phyloP scores from a whole-genome alignment of 2,888 invertebrate species.

The Noctua fimbriata region DNA sequence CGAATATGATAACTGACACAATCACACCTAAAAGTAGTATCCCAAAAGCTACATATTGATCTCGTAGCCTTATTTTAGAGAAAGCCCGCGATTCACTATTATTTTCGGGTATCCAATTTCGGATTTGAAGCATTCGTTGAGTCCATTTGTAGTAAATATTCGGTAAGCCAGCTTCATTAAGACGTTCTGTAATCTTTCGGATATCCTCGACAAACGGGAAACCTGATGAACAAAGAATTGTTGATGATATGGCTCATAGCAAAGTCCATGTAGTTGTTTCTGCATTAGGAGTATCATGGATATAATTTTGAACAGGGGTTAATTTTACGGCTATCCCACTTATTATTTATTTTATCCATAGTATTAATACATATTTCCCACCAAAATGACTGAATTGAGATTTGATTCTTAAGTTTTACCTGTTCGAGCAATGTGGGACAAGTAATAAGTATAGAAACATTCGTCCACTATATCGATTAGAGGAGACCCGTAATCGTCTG shows the following conservation, averaged over 20 bases:
- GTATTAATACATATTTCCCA: background rate
- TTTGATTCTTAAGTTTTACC: slow-evolving; percentile 64
- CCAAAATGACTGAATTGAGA: background rate
- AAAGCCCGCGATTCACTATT: slow-evolving; percentile 67
- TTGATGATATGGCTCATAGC: background rate
- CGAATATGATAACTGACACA: slow-evolving; percentile 65
- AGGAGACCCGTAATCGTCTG: slow-evolving; percentile 66
- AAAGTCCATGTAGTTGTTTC: background rate
- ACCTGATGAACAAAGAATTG: slow-evolving; percentile 59
- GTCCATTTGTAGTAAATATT: slow-evolving; percentile 76
- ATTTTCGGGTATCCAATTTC: slow-evolving; percentile 41
- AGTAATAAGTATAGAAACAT: slow-evolving; percentile 69
- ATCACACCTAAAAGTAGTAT: slow-evolving; percentile 69
- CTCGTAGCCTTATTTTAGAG: slow-evolving; percentile 60
- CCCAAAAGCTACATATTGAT: slow-evolving; percentile 69
- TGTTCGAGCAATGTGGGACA: slow-evolving; percentile 73
- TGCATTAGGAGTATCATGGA: background rate
- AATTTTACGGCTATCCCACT: background rate
- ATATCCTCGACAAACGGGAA: slow-evolving; percentile 75
- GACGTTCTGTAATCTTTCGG: slow-evolving; percentile 68
- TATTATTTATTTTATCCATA: background rate
- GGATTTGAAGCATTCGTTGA: slow-evolving; percentile 64
- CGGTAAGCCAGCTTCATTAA: slow-evolving; percentile 76
- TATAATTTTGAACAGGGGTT: background rate
- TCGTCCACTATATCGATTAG: slow-evolving; percentile 72